phyloP scores from a whole-genome alignment of 2,888 invertebrate species.

The Hermodice carunculata region DNA sequence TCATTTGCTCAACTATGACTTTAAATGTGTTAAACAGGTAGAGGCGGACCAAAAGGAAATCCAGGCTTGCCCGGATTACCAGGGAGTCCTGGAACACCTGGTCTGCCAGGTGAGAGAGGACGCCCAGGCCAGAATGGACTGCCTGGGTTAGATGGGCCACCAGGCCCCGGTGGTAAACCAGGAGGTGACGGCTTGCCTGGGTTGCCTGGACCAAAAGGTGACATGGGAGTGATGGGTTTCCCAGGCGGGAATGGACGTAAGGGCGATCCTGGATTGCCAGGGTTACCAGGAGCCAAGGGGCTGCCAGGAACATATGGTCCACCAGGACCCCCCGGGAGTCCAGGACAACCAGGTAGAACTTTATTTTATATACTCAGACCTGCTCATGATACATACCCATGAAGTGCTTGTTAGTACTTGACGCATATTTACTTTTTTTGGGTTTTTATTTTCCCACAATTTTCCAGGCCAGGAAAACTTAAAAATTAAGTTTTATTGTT shows the following conservation, averaged over 20 bases:
- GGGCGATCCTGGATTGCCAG: conserved; percentile 18
- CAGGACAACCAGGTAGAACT: conserved; percentile 43
- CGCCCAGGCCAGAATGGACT: conserved; percentile 47
- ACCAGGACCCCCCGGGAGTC: conserved; percentile 54
- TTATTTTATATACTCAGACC: too few species aligned
- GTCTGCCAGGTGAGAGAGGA: conserved; percentile 29
- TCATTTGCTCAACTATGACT: too few species aligned
- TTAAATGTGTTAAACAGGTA: too few species aligned
- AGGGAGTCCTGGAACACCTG: conserved; percentile 24
- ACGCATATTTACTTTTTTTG: too few species aligned
- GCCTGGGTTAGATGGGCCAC: conserved; percentile 55
- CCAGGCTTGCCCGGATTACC: conserved; percentile 17
- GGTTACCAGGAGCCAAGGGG: conserved; percentile 29
- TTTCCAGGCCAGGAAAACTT: too few species aligned
- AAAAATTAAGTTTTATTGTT: too few species aligned
- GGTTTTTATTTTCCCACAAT: too few species aligned
- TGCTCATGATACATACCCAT: too few species aligned
- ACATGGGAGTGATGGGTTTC: conserved; percentile 20
- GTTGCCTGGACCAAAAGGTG: too few species aligned
- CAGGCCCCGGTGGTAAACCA: conserved; percentile 41
- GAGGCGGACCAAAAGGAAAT: conserved; percentile 23
- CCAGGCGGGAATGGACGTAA: conserved; percentile 11
- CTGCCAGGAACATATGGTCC: conserved; percentile 47
- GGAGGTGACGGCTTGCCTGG: conserved; percentile 15
- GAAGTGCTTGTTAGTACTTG: too few species aligned